Evolutionary conservation across 2,888 invertebrate genomes (phyloP), one percentile per base, ranked within the genome.

Genomic region (Idaea dimidiata): DNA sequence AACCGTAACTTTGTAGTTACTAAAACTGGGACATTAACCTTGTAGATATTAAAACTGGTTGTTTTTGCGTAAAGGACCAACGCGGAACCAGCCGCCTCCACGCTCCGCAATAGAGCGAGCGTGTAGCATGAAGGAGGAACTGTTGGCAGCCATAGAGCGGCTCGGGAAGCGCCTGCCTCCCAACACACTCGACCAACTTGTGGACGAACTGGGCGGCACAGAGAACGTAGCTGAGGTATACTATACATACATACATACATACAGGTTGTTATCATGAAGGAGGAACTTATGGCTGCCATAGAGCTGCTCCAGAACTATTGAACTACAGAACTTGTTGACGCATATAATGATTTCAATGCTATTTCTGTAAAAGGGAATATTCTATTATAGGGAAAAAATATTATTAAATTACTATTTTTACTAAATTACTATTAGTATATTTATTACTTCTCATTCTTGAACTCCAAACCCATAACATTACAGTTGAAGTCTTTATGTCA

Each of bases 181-280:
- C 54, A 99, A 99, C 88, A 99, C 99, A 0, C 93, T 99, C 57
- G 99, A 99, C 93, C 99, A 99, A 85, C 94, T 99, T 14, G 99
- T 99, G 69, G 99, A 99, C 88, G 98, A 99, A 82, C 94, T 99
- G 10, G 99, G 99, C 59, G 99, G 99, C 0, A 97, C 99, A 0
- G 98, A 99, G 74, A 97, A 97, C 88, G 99, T 99, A 0, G 99
- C 99, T 0, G 99, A 99, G 94, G 95, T 95, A 66, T 43, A 43
- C 14, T 43, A 10, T 10, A 43, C 43, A n/a, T 43, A 17, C 4
- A 16, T n/a, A 53, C 53, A 16, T n/a, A n/a, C 3, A 16, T 7
- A 54, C 54, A 17, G 4, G 16, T 7, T 17, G 8, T 17, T 54
- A 16, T n/a, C 16, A n/a, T n/a, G 3, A 14, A n/a, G 43, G 8